Evolutionary conservation across 2,797 vertebrate species (phyloP).

Genomic region (Hybognathus amarus): DNA sequence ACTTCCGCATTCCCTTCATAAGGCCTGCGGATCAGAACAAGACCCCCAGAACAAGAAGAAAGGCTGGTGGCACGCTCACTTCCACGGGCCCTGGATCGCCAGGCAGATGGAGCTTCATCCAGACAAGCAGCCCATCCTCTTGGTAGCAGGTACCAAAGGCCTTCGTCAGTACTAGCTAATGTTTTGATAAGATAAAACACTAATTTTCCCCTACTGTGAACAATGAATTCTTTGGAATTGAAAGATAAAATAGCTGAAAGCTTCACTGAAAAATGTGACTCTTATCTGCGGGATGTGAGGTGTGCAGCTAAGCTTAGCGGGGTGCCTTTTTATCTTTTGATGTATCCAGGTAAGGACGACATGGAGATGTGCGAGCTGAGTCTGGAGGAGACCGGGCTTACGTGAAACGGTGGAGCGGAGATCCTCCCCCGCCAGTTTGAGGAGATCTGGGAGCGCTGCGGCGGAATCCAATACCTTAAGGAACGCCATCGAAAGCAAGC

Average conservation of each 20-base stretch:
- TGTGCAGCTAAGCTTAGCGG: not conserved
- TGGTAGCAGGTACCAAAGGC: conserved; percentile 87
- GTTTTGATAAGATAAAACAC: conserved; percentile 9
- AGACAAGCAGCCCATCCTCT: conserved; percentile 95
- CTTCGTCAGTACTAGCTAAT: not conserved
- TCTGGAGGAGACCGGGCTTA: conserved; percentile 96
- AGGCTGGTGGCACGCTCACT: conserved; percentile 99
- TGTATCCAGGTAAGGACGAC: conserved; percentile 90
- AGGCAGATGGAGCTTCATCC: conserved; percentile 98
- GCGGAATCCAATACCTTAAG: conserved; percentile 96
- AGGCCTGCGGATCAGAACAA: conserved; percentile 96
- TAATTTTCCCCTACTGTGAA: not conserved
- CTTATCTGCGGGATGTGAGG: not conserved
- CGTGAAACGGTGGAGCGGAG: conserved; percentile 95
- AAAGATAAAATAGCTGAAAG: conserved; percentile 15
- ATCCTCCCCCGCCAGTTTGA: conserved; percentile 95
- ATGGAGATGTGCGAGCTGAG: conserved; percentile 99
- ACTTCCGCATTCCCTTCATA: conserved; percentile 98
- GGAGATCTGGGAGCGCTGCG: conserved; percentile 98
- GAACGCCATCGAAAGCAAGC: conserved; percentile 92
- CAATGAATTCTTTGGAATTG: not conserved
- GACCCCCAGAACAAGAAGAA: conserved; percentile 99
- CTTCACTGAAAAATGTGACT: not conserved
- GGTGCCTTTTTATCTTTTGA: conserved; percentile 18
- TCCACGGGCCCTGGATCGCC: conserved; percentile 97